These are phyloP conservation scores for Gallinago nigripennis DNA, from an alignment of 2,797 vertebrate genomes.

Conservation along the genomic window DNA sequence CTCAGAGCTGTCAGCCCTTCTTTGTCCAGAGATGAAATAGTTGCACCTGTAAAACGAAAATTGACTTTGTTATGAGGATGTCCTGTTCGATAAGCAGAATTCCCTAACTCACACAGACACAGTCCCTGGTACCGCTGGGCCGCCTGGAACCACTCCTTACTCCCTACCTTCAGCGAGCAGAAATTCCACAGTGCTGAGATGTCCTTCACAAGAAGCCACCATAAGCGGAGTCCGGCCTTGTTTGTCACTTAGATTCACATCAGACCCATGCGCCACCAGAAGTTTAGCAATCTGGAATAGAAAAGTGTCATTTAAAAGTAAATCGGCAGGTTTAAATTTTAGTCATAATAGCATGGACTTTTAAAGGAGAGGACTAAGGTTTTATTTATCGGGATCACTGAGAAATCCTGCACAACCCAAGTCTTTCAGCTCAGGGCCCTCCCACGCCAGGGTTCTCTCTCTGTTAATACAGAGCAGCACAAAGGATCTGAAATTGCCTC, in stretches of 20 bases:
- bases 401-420: not conserved
- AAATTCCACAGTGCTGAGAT: constrained; percentile 93
- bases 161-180: constrained; percentile 91
- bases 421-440: not conserved
- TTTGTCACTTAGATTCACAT: constrained; percentile 93
- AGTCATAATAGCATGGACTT: not conserved
- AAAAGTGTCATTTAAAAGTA: not conserved
- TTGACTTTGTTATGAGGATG: not conserved
- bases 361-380: not conserved
- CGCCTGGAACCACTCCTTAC: not conserved
- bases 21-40: constrained; percentile 91
- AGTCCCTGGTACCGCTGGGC: not conserved
- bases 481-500: not conserved
- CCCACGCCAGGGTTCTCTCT: not conserved
- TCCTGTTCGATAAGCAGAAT: not conserved
- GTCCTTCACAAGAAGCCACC: constrained; percentile 96
- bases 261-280: constrained; percentile 87
- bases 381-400: not conserved
- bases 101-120: not conserved
- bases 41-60: constrained; percentile 81
- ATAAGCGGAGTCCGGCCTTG: constrained; percentile 96
- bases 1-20: constrained; percentile 94
- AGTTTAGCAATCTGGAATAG: constrained; percentile 87
- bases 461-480: not conserved
- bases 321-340: not conserved